A percentile compares a stretch with the other conserved stretches of the same genome.
Evolutionary conservation across 2,797 vertebrate genomes (phyloP).

Genomic region (Novumbra hubbsi): DNA sequence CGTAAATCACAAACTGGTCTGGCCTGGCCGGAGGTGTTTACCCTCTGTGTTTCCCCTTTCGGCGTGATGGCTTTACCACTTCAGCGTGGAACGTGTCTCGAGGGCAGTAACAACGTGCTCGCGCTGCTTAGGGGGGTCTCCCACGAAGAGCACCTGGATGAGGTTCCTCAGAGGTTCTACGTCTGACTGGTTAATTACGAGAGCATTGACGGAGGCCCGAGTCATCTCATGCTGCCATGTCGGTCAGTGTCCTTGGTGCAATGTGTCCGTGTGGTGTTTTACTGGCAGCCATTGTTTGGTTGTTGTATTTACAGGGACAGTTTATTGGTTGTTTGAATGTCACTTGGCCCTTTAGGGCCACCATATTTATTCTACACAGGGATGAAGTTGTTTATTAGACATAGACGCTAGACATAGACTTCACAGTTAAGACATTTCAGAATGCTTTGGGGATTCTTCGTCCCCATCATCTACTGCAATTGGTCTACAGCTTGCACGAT

Average conservation of each 20-base stretch:
- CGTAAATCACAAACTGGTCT: not conserved
- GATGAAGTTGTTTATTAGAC: not conserved
- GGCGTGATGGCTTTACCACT: too few species aligned
- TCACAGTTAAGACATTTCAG: not conserved
- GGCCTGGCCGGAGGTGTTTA: not conserved
- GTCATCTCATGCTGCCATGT: not conserved
- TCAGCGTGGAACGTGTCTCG: not conserved
- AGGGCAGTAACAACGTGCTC: not conserved
- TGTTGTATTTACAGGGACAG: not conserved
- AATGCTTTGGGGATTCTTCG: not conserved
- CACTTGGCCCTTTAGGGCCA: not conserved
- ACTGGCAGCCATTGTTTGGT: not conserved
- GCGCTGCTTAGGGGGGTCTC: not conserved
- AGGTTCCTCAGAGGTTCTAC: not conserved
- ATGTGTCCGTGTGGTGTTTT: not conserved
- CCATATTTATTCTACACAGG: not conserved
- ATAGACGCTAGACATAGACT: not conserved
- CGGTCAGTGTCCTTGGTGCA: not conserved
- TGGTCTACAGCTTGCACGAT: conserved; percentile 5
- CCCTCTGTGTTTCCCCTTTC: too few species aligned
- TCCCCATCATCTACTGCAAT: not conserved
- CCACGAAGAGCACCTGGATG: too few species aligned
- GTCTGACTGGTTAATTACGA: not conserved
- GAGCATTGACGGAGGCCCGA: not conserved
- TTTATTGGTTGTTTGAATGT: not conserved